Base-by-base conservation (phyloP, 2,888 invertebrate species). In the Ophioninae sp. region DNA sequence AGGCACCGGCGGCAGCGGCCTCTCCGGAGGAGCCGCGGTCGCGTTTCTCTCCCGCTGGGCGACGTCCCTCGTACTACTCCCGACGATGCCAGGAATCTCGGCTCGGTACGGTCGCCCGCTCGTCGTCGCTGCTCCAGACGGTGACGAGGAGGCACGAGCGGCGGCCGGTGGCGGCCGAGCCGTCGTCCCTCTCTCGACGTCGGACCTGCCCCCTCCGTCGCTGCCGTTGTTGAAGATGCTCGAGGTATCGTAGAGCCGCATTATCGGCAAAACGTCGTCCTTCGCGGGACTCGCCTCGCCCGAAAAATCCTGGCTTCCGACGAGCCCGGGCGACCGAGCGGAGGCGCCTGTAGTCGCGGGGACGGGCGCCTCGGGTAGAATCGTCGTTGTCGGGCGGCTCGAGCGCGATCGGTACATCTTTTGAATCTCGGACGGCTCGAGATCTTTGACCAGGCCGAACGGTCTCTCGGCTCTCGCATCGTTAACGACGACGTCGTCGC, bases 221-320 rank as follows among this genome's bases (percentile, higher is more conserved):
- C 81, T 78, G 23, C 78, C 90, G 41, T 86, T 90, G 82, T 92
- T 92, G 84, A 93, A 92, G 51, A 93, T 92, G 44, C 88, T 88
- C 41, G 92, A 91, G 0, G 91, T 92, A 84, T 93, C 92, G 88
- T 92, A 92, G 77, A 92, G 87, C 72, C 92, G 90, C 92, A 93
- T 93, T 83, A 92, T 92, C 23, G 92, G 92, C 71, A 92, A 79
- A 51, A 92, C 87, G 71, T 91, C 91, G 86, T 92, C 92, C 83
- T 92, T 76, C 85, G 91, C 90, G 86, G 90, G 89, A 37, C 91
- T 91, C n/a, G 68, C 84, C n/a, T 76, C 71, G 39, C 85, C 68
- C 17, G 86, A 68, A 20, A 86, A 68, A 61, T 84, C 78, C n/a
- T 64, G 86, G 8, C 87, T 82, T 6, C 75, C 84, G 10, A 76